phyloP scores from a whole-genome alignment of 2,113 vertebrate species.

The Fulmarus glacialis region DNA sequence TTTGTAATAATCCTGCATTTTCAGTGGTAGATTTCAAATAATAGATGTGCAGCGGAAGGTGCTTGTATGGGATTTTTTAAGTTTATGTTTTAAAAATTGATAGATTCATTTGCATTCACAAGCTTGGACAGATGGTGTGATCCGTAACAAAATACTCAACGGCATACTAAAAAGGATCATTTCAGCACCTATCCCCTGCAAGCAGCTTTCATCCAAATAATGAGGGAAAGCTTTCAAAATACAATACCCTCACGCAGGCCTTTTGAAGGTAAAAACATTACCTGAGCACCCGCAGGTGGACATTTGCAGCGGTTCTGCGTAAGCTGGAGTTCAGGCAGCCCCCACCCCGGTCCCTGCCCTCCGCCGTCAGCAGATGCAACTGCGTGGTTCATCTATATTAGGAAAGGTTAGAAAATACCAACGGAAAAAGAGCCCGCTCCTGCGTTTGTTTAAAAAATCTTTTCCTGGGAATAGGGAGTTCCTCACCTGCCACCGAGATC shows the following conservation, averaged over 20 bases:
- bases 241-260: not conserved
- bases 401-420: not conserved
- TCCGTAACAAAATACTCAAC: slow-evolving; percentile 11
- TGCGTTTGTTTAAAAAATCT: not conserved
- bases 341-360: rapidly evolving
- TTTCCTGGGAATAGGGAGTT: not conserved
- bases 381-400: rapidly evolving
- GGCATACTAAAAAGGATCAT: slow-evolving; percentile 56
- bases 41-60: not conserved
- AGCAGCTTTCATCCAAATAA: not conserved
- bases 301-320: rapidly evolving
- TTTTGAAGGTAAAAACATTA: not conserved
- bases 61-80: not conserved
- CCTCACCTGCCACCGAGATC: rapidly evolving
- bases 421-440: not conserved
- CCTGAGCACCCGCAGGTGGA: not conserved
- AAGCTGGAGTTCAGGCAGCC: not conserved
- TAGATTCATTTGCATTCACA: slow-evolving; percentile 17
- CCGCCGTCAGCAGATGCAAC: rapidly evolving
- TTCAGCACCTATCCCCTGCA: not conserved
- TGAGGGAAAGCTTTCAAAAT: not conserved
- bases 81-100: slow-evolving; percentile 42
- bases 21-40: not conserved
- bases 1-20: slow-evolving; percentile 32
- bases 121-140: slow-evolving; percentile 24